Evolutionary conservation across 2,113 vertebrate species (phyloP).

Genomic region (Cnemophilus loriae): DNA sequence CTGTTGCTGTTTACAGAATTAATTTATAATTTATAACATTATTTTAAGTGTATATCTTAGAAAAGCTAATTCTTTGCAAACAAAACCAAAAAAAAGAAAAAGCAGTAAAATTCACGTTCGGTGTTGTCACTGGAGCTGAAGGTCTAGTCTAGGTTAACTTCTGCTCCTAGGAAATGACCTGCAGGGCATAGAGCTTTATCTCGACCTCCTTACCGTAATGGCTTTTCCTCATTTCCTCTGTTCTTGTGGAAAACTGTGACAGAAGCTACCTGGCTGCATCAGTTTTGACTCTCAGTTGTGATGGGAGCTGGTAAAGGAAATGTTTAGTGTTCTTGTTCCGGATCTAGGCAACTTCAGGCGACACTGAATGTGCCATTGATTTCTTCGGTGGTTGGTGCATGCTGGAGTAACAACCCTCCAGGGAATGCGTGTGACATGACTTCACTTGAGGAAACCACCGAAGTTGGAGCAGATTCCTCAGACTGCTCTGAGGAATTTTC

Average conservation of each 20-base stretch:
- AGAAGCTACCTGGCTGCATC: neutral
- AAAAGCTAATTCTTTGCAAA: neutral
- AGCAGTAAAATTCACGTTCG: neutral
- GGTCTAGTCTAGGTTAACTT: neutral
- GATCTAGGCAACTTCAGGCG: neutral
- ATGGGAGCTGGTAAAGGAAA: neutral
- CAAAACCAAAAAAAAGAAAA: neutral
- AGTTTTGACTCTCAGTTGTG: neutral
- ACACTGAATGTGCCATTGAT: neutral
- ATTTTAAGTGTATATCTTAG: neutral
- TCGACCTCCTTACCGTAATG: fast-evolving
- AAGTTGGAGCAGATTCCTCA: neutral
- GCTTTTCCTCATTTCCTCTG: neutral
- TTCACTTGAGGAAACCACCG: neutral
- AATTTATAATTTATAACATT: neutral
- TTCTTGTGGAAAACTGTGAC: neutral
- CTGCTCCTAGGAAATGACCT: neutral
- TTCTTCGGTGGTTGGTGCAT: neutral
- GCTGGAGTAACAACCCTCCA: neutral
- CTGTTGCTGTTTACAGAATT: neutral
- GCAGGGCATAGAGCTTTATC: neutral
- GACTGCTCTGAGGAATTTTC: neutral
- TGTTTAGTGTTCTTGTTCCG: neutral
- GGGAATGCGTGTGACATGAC: fast-evolving
- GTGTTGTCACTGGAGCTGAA: neutral